These are phyloP conservation scores for Tenthredo distinguenda DNA, from an alignment of 2,888 invertebrate species.

Conservation along the genomic window DNA sequence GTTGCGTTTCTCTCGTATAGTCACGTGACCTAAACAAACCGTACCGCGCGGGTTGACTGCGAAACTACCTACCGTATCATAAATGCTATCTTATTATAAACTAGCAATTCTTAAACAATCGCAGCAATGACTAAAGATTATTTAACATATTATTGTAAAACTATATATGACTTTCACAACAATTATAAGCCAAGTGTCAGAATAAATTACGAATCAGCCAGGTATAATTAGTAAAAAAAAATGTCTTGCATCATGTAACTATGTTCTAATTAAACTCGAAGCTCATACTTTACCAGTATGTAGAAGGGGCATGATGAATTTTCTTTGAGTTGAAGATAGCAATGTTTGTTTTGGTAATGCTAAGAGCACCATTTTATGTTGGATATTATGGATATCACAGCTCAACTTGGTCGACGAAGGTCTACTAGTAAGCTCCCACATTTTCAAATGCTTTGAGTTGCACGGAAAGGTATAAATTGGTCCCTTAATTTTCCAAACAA, in stretches of 20 bases:
- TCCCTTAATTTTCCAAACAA: constrained; percentile 23
- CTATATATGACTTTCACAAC: neutral
- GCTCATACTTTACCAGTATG: constrained; percentile 7
- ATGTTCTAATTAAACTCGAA: neutral
- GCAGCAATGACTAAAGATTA: neutral
- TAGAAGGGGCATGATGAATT: constrained; percentile 15
- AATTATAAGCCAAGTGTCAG: neutral
- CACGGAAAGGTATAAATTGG: constrained; percentile 16
- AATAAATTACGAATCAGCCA: constrained; percentile 1
- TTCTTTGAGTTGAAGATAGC: neutral
- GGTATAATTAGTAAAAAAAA: neutral
- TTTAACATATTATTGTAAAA: neutral
- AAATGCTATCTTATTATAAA: neutral
- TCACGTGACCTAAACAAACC: neutral
- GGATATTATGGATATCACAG: neutral
- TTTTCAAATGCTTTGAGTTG: constrained; percentile 1
- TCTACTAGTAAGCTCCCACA: constrained; percentile 27
- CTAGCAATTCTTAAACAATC: neutral
- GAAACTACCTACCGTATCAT: neutral
- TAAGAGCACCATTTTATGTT: constrained; percentile 24
- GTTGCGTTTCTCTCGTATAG: neutral
- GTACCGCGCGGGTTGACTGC: neutral
- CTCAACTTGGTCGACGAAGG: neutral
- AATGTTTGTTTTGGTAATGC: neutral
- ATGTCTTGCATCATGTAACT: no score